Conservation (phyloP, 2,113 vertebrate species). For the Ifrita kowaldi region DNA sequence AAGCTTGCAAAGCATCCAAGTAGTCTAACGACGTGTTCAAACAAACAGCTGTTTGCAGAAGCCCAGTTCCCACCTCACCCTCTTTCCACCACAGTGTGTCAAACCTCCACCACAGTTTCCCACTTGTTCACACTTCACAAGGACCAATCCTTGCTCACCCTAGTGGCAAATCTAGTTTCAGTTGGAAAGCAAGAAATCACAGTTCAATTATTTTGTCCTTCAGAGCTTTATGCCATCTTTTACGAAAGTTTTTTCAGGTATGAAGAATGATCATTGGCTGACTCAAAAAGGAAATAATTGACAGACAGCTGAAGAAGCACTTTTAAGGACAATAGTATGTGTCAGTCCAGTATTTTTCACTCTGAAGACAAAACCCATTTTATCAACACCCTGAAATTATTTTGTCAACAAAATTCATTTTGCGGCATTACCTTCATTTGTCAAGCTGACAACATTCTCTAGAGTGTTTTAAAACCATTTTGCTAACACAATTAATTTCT, state of each 20-base stretch:
- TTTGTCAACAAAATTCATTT: slow-evolving; percentile 35
- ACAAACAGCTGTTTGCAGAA: not conserved
- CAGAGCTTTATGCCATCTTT: not conserved
- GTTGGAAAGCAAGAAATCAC: slow-evolving; percentile 48
- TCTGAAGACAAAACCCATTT: slow-evolving; percentile 10
- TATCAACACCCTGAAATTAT: slow-evolving; percentile 47
- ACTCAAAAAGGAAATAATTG: not conserved
- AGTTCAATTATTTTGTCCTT: slow-evolving; percentile 53
- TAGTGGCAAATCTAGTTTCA: slow-evolving; percentile 14
- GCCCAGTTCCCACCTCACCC: not conserved
- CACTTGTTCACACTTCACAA: slow-evolving; percentile 2
- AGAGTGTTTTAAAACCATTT: slow-evolving; percentile 21
- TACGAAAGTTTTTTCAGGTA: not conserved
- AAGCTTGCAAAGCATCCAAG: not conserved
- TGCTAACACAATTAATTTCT: slow-evolving; percentile 53
- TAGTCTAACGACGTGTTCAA: not conserved
- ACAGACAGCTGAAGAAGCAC: not conserved
- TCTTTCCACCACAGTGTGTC: not conserved
- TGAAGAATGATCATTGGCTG: not conserved
- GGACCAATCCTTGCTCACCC: slow-evolving; percentile 10
- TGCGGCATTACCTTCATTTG: slow-evolving; percentile 3
- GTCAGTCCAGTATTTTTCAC: slow-evolving; percentile 8
- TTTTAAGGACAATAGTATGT: not conserved
- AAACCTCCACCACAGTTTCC: not conserved
- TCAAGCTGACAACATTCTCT: slow-evolving; percentile 11